These are phyloP conservation scores for Hippoglossus stenolepis DNA, from an alignment of 2,113 vertebrate genomes.

Conservation along the genomic window DNA sequence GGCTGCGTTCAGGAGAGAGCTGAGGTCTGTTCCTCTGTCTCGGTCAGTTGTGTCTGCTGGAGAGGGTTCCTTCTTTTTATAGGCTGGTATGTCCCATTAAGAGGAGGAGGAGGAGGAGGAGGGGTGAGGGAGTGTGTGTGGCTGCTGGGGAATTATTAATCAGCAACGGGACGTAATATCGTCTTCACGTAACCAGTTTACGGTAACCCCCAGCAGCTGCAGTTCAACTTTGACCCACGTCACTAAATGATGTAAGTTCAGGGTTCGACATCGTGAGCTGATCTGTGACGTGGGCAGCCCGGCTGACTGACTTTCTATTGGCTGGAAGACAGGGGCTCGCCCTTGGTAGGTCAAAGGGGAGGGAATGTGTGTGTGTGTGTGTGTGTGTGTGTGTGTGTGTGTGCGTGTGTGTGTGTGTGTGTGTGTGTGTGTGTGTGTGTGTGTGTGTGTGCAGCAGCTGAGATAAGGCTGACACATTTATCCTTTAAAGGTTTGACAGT, in stretches of 20 bases:
- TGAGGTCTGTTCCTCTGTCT: slow-evolving; percentile 6
- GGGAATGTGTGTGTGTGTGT: not conserved
- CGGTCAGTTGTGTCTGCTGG: slow-evolving; percentile 25
- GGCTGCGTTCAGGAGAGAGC: not conserved
- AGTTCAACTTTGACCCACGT: slow-evolving; percentile 62
- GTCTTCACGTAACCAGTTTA: slow-evolving; percentile 34
- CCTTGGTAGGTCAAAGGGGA: slow-evolving; percentile 2
- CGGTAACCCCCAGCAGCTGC: not conserved
- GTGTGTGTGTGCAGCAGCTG: not conserved
- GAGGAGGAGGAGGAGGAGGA: not conserved
- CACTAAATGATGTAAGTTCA: slow-evolving; percentile 57
- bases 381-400: not conserved
- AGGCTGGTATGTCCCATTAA: slow-evolving; percentile 47
- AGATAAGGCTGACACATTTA: not conserved
- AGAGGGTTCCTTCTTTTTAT: slow-evolving; percentile 67
- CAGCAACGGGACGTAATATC: not conserved
- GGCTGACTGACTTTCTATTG: slow-evolving; percentile 54
- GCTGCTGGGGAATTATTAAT: slow-evolving; percentile 63
- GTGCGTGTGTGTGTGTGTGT: too few species aligned
- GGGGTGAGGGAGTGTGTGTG: not conserved
- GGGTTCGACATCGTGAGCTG: slow-evolving; percentile 18
- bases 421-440: not conserved
- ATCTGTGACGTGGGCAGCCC: slow-evolving; percentile 40
- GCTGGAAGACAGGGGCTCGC: slow-evolving; percentile 48
- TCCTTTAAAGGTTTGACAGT: slow-evolving; percentile 2